These are phyloP conservation scores for Larimichthys polyactis DNA, from an alignment of 2,113 vertebrate species.

Conservation along the genomic window DNA sequence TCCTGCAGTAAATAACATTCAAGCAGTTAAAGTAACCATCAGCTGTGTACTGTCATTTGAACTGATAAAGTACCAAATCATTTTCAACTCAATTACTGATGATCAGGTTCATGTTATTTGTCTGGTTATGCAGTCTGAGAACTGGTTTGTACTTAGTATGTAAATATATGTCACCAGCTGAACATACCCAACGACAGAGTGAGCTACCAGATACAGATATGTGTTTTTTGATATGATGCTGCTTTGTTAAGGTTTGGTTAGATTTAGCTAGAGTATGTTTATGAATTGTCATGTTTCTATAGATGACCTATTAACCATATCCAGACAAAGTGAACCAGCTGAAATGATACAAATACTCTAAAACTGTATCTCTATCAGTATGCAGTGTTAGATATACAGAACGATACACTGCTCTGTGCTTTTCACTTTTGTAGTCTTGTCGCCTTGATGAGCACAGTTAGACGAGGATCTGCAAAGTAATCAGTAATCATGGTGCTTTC, in stretches of 20 bases:
- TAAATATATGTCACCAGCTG: not conserved
- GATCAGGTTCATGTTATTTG: not conserved
- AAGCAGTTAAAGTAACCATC: not conserved
- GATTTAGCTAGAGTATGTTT: no score
- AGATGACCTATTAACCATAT: no score
- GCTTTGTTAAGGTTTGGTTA: no score
- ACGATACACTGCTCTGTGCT: not conserved
- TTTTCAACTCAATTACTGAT: not conserved
- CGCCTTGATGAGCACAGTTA: not conserved
- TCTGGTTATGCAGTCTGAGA: conserved; percentile 3
- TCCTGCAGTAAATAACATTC: not conserved
- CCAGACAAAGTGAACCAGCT: no score
- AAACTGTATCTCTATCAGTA: no score
- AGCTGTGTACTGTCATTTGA: not conserved
- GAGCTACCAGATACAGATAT: no score
- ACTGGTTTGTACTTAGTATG: no score
- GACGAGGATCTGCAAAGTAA: not conserved
- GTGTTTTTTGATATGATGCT: no score
- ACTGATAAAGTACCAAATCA: not conserved
- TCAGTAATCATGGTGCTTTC: not conserved
- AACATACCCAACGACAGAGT: not conserved
- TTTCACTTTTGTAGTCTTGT: not conserved
- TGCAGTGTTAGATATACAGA: no score
- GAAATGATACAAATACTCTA: no score
- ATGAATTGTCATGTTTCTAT: no score